phyloP scores from a whole-genome alignment of 2,888 invertebrate species.

The Amaurobius ferox region DNA sequence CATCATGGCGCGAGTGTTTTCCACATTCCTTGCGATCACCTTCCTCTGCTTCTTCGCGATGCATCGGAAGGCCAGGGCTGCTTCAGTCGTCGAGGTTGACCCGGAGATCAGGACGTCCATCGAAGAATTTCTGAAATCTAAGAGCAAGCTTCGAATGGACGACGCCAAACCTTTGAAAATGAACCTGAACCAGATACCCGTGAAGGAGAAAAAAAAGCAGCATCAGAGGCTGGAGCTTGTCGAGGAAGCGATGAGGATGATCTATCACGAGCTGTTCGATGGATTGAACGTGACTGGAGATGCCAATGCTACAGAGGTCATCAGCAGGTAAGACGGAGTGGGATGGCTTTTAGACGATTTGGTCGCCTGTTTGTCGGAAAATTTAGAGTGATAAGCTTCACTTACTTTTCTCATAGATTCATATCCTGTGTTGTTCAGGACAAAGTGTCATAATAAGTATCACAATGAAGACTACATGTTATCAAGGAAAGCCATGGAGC shows the following conservation, averaged over 20 bases:
- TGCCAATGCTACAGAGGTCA: slow-evolving; percentile 18
- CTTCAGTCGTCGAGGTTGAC: slow-evolving; percentile 35
- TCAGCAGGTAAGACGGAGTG: not conserved
- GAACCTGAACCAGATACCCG: not conserved
- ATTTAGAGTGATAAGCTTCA: too few species aligned
- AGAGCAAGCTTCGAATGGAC: slow-evolving; percentile 34
- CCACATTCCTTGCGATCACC: not conserved
- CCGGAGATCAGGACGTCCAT: slow-evolving; percentile 12
- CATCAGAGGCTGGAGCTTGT: slow-evolving; percentile 33
- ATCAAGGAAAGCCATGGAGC: too few species aligned
- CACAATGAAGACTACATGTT: too few species aligned
- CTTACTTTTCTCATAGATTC: too few species aligned
- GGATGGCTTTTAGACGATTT: too few species aligned
- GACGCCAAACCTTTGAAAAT: slow-evolving; percentile 28
- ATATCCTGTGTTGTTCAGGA: too few species aligned
- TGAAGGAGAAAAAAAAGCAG: not conserved
- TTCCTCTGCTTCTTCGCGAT: not conserved
- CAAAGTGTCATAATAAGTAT: too few species aligned
- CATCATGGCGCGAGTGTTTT: not conserved
- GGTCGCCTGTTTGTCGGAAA: too few species aligned
- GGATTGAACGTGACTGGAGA: not conserved
- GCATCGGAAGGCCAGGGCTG: not conserved
- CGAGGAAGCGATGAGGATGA: slow-evolving; percentile 44
- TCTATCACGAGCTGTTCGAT: slow-evolving; percentile 61
- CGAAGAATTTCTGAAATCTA: slow-evolving; percentile 37